These are phyloP conservation scores for Eumeta japonica DNA, from an alignment of 1,140 invertebrate genomes.

Conservation along the genomic window DNA sequence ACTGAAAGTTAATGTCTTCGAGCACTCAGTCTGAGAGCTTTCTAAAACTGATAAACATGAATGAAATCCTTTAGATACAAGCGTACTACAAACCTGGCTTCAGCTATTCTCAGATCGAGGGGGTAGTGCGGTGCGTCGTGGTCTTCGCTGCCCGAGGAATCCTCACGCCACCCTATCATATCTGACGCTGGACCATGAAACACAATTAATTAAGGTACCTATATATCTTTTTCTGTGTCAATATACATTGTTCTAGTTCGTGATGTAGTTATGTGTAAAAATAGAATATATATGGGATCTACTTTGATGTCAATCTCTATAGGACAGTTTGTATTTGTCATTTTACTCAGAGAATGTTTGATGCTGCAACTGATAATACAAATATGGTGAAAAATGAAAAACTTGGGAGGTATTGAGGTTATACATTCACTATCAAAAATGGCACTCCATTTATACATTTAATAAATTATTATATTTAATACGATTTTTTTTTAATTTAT, in stretches of 20 bases:
- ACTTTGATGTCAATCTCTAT: no score
- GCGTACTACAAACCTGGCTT: slow-evolving; percentile 36
- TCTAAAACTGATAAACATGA: not conserved
- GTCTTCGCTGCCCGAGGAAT: slow-evolving; percentile 52
- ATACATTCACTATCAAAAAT: no score
- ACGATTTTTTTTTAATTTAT: no score
- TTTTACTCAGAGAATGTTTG: not conserved
- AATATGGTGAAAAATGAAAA: no score
- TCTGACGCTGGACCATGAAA: slow-evolving; percentile 27
- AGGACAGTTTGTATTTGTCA: no score
- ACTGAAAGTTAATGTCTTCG: no score
- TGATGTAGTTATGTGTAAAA: not conserved
- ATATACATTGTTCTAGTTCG: not conserved
- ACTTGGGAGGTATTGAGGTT: no score
- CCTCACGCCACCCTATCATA: slow-evolving; percentile 45
- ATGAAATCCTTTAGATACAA: slow-evolving; percentile 1
- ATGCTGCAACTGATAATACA: no score
- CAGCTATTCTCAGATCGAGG: slow-evolving; percentile 47
- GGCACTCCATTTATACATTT: no score
- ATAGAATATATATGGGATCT: not conserved
- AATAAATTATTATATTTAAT: no score
- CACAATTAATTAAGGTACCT: not conserved
- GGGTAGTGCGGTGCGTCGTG: slow-evolving; percentile 51
- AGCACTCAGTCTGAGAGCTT: no score
- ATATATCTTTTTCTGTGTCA: not conserved